Conservation (phyloP, 2,888 invertebrate species). For the Acanthosepion lycidas region DNA sequence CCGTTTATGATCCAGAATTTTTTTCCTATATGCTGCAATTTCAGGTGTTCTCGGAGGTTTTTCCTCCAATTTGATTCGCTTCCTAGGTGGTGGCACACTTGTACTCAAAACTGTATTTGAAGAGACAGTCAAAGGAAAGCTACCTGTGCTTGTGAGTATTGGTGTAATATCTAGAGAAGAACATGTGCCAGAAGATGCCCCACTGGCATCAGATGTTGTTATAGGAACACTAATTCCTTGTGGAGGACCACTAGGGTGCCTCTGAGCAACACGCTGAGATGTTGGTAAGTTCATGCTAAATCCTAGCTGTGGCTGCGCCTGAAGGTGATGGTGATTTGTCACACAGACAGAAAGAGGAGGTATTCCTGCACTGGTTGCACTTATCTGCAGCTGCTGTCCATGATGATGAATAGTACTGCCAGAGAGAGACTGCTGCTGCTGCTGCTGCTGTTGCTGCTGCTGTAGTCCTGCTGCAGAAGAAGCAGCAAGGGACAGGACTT, state of each 20-base stretch:
- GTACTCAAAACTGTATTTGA: slow-evolving; percentile 34
- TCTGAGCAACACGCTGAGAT: background rate
- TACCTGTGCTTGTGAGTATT: background rate
- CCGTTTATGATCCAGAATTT: slow-evolving; percentile 65
- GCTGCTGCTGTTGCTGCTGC: background rate
- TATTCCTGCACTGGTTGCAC: background rate
- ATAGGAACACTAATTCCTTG: background rate
- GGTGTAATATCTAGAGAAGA: slow-evolving; percentile 2
- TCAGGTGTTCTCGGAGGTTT: slow-evolving; percentile 63
- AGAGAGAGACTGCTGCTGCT: background rate
- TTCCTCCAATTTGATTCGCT: slow-evolving; percentile 71
- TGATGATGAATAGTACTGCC: slow-evolving; percentile 44
- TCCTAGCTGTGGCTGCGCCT: background rate
- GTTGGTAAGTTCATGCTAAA: background rate
- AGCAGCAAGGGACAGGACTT: slow-evolving; percentile 11
- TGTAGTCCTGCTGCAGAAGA: background rate
- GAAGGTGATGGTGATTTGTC: background rate
- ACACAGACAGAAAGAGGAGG: slow-evolving; percentile 33
- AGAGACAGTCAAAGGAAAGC: background rate
- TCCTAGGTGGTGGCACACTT: slow-evolving; percentile 60
- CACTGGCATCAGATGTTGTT: background rate
- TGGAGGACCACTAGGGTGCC: background rate
- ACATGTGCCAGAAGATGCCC: background rate
- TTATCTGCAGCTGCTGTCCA: slow-evolving; percentile 34
- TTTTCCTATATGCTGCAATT: slow-evolving; percentile 64